Percentiles rank a stretch among this genome's conserved stretches.
phyloP scores from a whole-genome alignment of 1,140 invertebrate species.

The Octopus bimaculoides region DNA sequence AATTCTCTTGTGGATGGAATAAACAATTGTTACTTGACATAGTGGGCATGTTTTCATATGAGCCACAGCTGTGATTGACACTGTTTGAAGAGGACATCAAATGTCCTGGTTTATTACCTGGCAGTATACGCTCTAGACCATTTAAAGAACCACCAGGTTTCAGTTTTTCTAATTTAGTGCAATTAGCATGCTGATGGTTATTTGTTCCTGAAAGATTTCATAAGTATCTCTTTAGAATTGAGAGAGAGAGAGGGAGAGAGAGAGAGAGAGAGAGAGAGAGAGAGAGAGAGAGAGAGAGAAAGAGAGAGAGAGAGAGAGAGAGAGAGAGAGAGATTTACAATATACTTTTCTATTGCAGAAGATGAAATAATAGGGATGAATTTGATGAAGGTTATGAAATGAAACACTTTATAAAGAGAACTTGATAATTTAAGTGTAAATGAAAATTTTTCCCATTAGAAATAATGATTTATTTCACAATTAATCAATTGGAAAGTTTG shows the following conservation, averaged over 20 bases:
- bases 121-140: too few species aligned
- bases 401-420: too few species aligned
- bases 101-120: background rate
- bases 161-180: too few species aligned
- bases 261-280: background rate
- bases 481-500: too few species aligned
- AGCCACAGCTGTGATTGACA: background rate
- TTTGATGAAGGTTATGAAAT: too few species aligned
- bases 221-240: background rate
- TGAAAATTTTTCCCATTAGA: too few species aligned
- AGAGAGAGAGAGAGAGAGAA: background rate
- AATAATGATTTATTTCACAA: too few species aligned
- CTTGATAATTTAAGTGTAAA: too few species aligned
- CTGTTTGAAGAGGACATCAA: background rate
- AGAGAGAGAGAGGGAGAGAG: background rate
- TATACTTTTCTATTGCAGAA: too few species aligned
- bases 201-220: background rate
- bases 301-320: background rate
- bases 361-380: too few species aligned
- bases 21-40: background rate
- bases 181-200: background rate
- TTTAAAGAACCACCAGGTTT: too few species aligned
- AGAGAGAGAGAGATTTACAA: too few species aligned
- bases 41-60: background rate
- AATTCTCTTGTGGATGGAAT: background rate